Base-by-base conservation (phyloP, 2,888 invertebrate species). In the Amiota communis region DNA sequence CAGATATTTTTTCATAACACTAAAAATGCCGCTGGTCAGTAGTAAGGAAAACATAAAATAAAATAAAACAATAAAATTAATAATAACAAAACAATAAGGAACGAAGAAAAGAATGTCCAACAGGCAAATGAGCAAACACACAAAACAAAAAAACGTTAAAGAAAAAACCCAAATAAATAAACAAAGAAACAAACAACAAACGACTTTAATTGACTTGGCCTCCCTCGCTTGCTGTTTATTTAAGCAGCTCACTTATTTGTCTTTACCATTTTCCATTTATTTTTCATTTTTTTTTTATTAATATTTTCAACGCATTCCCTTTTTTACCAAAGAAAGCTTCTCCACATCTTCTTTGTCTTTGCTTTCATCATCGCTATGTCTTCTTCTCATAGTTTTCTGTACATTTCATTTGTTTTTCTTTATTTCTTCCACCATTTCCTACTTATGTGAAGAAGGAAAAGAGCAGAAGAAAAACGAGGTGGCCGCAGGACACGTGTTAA, bases 401-500 rank as follows among this genome's bases (percentile, higher is more conserved):
- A 10, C 9, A 47, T 49, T 49, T 51, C 3, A 36, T 68, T 23
- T 53, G 13, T 51, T 17, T 17, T 49, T 64, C 11, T 15, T 9
- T 64, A 48, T 46, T 8, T 56, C 61, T 70, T 8, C 9, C 20
- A 0, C 59, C 1, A 9, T 20, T 59, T 59, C 59, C 9, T n/a
- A n/a, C 17, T 67, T 61, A 23, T 61, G 48, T n/a, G 23, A 49
- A 65, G 36, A 70, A 70, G 11, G 49, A 59, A 23, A 23, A 23
- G 48, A 20, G 49, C 23, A 65, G 20, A 70, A 70, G n/a, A 51
- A 59, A 47, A 57, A 72, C 70, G 73, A 74, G 71, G 76, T 64
- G 74, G 74, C 79, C 73, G 73, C 72, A 77, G 78, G 73, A 77
- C 67, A 76, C 51, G 67, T 67, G 46, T 64, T 51, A 15, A 36